phyloP scores from a whole-genome alignment of 2,888 invertebrate species.

The Microctonus aethiopoides region DNA sequence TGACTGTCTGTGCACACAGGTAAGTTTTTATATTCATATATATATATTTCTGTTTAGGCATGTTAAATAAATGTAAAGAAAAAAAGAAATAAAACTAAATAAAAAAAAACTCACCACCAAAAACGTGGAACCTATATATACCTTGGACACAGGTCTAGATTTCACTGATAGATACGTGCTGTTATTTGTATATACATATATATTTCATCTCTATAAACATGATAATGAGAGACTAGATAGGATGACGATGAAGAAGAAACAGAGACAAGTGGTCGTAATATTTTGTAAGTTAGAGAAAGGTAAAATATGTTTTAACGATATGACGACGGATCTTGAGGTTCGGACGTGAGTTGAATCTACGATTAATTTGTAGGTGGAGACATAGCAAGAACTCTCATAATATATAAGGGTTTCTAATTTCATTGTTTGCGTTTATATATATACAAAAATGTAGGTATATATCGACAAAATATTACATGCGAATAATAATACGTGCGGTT shows the following conservation, averaged over 20 bases:
- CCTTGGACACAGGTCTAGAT: slow-evolving; percentile 37
- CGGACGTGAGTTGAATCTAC: slow-evolving; percentile 53
- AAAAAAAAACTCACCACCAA: slow-evolving; percentile 22
- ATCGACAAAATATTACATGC: too few relatives aligned
- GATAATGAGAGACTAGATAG: background rate
- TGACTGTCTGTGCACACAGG: background rate
- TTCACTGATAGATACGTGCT: slow-evolving; percentile 36
- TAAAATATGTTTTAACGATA: slow-evolving; percentile 38
- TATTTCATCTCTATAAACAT: slow-evolving; percentile 12
- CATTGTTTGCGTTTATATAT: slow-evolving; percentile 37
- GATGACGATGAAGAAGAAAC: background rate
- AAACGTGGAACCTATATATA: slow-evolving; percentile 36
- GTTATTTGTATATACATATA: slow-evolving; percentile 7
- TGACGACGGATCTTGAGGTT: slow-evolving; percentile 36
- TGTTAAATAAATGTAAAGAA: slow-evolving; percentile 14
- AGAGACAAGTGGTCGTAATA: slow-evolving; percentile 34
- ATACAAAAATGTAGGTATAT: slow-evolving; percentile 23
- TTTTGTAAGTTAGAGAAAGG: slow-evolving; percentile 23
- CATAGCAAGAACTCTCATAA: slow-evolving; percentile 28
- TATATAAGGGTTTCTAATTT: slow-evolving; percentile 50
- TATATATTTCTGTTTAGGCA: background rate
- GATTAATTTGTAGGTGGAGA: slow-evolving; percentile 42
- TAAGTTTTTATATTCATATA: background rate
- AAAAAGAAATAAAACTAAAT: background rate
- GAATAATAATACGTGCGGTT: too few relatives aligned